phyloP scores from a whole-genome alignment of 2,888 invertebrate species.

The Lumbricus terrestris region DNA sequence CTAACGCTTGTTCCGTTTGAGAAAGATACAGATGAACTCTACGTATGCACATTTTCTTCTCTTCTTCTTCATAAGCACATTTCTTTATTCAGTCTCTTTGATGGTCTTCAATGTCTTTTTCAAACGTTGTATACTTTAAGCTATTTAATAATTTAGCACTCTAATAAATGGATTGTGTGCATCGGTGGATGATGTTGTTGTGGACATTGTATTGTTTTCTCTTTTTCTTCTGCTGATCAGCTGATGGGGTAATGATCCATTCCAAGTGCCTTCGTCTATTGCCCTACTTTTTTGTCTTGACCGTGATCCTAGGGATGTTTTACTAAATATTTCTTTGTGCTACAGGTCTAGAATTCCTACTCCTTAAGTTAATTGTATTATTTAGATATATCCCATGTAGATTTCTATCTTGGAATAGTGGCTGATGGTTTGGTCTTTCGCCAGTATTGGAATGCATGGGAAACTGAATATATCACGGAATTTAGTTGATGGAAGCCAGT shows the following conservation, averaged over 20 bases:
- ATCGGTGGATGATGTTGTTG: neutral
- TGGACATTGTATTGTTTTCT: neutral
- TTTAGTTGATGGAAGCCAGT: neutral
- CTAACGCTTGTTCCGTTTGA: neutral
- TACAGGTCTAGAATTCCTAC: too few species aligned
- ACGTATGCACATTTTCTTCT: neutral
- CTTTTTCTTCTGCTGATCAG: neutral
- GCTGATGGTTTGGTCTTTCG: neutral
- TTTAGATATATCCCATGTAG: neutral
- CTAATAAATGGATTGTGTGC: neutral
- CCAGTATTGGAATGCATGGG: neutral
- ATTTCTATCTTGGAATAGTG: neutral
- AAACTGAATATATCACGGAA: neutral
- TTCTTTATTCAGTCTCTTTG: neutral
- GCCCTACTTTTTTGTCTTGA: neutral
- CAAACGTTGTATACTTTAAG: neutral
- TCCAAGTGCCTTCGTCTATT: neutral
- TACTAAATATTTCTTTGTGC: neutral
- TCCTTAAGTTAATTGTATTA: too few species aligned
- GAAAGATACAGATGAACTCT: neutral
- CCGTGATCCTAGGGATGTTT: neutral
- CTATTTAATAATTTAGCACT: neutral
- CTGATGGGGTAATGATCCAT: neutral
- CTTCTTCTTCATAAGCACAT: neutral
- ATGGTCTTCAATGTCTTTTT: neutral